Evolutionary conservation across 2,888 invertebrate species (phyloP).

Genomic region (Drosophila falleni): DNA sequence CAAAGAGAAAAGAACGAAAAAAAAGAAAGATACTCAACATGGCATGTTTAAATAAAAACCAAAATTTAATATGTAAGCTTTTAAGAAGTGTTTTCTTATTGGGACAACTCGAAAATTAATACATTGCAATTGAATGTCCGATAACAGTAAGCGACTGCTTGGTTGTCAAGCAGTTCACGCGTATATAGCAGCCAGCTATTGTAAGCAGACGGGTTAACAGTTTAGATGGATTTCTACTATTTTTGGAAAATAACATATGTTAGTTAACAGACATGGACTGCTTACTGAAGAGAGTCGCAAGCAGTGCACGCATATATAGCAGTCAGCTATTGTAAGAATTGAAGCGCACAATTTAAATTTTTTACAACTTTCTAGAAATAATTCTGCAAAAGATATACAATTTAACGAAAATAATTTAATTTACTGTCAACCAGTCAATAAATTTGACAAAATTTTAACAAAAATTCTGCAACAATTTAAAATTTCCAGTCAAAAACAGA

Average conservation of each 20-base stretch:
- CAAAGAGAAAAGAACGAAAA: slow-evolving; percentile 31
- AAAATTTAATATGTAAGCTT: slow-evolving; percentile 50
- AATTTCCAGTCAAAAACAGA: no score
- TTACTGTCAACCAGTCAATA: no score
- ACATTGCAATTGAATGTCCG: not conserved
- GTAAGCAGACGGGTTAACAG: not conserved
- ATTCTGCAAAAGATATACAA: no score
- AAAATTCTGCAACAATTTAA: no score
- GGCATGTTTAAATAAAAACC: slow-evolving; percentile 59
- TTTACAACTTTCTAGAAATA: no score
- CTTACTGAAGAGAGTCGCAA: not conserved
- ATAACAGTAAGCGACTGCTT: not conserved
- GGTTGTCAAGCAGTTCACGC: not conserved
- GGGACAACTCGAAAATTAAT: not conserved
- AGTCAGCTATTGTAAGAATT: not conserved
- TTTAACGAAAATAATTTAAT: no score
- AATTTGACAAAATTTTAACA: no score
- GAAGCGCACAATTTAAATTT: no score
- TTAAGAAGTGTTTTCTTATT: slow-evolving; percentile 9
- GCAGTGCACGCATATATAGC: not conserved
- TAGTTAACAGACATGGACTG: not conserved
- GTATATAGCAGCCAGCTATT: not conserved
- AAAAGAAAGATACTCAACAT: slow-evolving; percentile 41
- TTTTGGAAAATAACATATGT: not conserved
- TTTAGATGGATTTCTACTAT: not conserved